Conservation (phyloP, 2,797 vertebrate species). For the Arctocebus calabarensis region DNA sequence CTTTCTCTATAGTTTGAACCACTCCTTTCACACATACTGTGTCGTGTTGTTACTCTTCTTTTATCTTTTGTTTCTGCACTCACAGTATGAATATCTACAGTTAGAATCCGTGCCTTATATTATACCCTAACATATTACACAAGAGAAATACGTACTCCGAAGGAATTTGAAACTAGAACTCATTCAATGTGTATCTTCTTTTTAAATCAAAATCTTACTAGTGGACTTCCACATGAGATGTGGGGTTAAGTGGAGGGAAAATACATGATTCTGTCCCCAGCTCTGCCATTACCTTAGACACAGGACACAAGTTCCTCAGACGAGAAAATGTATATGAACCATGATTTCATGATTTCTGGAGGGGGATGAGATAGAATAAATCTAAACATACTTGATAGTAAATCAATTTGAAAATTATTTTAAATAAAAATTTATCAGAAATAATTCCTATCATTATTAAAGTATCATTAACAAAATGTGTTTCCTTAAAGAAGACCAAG, state of each 20-base stretch:
- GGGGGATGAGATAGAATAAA: neutral
- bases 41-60: neutral
- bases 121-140: neutral
- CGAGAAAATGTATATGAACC: neutral
- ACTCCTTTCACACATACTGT: neutral
- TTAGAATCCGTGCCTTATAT: neutral
- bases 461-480: neutral
- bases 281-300: neutral
- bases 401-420: neutral
- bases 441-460: neutral
- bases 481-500: neutral
- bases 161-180: neutral
- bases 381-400: neutral
- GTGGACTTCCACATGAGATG: neutral
- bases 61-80: neutral
- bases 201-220: neutral
- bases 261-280: neutral
- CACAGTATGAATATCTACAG: neutral
- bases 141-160: neutral
- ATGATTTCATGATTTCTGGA: neutral
- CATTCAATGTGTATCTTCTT: neutral
- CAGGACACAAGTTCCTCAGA: neutral
- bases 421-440: neutral
- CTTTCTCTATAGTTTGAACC: neutral
- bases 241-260: neutral